Evolutionary conservation across 2,113 vertebrate genomes (phyloP).

Genomic region (Nycticebus coucang): DNA sequence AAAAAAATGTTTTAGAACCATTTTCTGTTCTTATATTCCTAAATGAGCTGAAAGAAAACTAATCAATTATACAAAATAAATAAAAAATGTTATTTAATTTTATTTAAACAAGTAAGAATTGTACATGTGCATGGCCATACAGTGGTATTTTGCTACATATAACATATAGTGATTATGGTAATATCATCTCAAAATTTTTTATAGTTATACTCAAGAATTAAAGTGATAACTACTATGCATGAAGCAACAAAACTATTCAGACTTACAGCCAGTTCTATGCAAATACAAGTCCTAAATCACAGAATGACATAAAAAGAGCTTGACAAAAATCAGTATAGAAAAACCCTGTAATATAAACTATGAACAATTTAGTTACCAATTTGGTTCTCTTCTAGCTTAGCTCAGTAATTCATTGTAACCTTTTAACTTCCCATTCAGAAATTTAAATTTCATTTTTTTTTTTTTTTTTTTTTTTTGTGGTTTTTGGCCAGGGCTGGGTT

Average conservation of each 20-base stretch:
- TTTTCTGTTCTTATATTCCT: not conserved
- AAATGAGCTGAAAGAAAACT: slow-evolving; percentile 33
- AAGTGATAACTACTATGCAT: not conserved
- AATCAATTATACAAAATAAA: not conserved
- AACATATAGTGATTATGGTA: too few species aligned
- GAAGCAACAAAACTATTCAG: slow-evolving; percentile 14
- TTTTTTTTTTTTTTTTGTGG: too few species aligned
- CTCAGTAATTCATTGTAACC: not conserved
- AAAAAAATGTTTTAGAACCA: not conserved
- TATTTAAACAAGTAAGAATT: too few species aligned
- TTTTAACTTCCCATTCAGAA: not conserved
- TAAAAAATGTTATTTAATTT: not conserved
- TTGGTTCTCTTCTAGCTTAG: not conserved
- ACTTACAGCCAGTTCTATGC: not conserved
- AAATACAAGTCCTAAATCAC: not conserved
- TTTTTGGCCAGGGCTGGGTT: too few species aligned
- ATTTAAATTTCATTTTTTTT: too few species aligned
- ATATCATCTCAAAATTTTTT: not conserved
- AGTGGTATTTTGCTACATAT: too few species aligned
- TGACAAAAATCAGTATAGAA: not conserved
- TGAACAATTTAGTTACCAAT: not conserved
- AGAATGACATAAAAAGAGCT: not conserved
- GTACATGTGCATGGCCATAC: too few species aligned
- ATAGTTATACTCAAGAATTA: not conserved
- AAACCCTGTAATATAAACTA: not conserved